Conservation (phyloP, 92 coral and sea anemone genomes). For the Pocillopora meandrina region DNA sequence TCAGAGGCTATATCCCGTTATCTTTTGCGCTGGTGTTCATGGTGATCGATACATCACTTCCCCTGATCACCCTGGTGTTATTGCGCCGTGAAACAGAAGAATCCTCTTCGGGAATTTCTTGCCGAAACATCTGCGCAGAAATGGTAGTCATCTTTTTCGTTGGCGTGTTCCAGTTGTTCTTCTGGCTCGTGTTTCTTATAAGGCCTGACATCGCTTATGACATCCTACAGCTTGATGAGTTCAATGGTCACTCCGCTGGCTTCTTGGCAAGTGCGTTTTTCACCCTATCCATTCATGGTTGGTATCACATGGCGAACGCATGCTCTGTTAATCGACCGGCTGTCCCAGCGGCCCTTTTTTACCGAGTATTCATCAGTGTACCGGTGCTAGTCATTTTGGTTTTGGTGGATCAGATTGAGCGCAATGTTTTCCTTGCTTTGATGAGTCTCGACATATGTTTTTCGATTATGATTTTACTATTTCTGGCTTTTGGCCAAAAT, state of each 20-base stretch:
- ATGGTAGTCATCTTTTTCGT: constrained; percentile 25
- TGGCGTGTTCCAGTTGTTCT: constrained; percentile 46
- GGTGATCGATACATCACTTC: constrained; percentile 44
- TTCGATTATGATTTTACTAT: constrained; percentile 3
- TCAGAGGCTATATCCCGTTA: constrained; percentile 45
- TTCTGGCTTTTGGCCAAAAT: neutral
- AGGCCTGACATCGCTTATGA: constrained; percentile 36
- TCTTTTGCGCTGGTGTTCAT: constrained; percentile 58
- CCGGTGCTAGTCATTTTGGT: constrained; percentile 33
- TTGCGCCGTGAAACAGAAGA: constrained; percentile 61
- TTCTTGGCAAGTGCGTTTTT: constrained; percentile 47
- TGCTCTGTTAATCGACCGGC: constrained; percentile 29
- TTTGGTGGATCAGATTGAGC: constrained; percentile 50
- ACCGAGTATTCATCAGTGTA: constrained; percentile 45
- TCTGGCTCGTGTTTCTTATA: constrained; percentile 36
- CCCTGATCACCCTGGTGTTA: constrained; percentile 50
- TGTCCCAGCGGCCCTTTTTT: constrained; percentile 45
- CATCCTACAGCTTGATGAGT: constrained; percentile 31
- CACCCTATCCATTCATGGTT: constrained; percentile 45
- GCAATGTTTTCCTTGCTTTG: constrained; percentile 27
- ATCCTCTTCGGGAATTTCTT: constrained; percentile 32
- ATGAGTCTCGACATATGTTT: constrained; percentile 1
- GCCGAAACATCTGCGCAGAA: constrained; percentile 23
- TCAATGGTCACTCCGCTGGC: constrained; percentile 29
- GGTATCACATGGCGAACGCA: constrained; percentile 49